Evolutionary conservation across 2,113 vertebrate genomes (phyloP).

Genomic region (Dryoscopus gambensis): DNA sequence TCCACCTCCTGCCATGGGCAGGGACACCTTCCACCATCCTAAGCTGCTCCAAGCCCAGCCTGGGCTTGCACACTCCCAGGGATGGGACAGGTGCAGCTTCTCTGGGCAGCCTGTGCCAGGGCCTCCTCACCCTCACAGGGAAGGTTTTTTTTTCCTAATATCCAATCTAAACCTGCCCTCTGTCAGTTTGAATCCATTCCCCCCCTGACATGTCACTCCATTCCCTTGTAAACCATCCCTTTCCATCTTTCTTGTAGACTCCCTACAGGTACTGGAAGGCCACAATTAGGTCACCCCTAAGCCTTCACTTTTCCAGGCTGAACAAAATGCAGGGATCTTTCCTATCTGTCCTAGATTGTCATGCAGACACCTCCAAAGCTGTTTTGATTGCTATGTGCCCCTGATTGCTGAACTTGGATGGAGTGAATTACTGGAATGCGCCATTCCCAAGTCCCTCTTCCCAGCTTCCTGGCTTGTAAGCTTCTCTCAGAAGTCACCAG

Average conservation of each 20-base stretch:
- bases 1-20: not conserved
- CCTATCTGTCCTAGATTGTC: not conserved
- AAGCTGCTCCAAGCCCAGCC: not conserved
- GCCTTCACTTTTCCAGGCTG: not conserved
- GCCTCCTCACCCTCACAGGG: not conserved
- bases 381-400: not conserved
- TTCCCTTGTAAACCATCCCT: not conserved
- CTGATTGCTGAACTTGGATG: accelerated
- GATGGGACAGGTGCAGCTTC: not conserved
- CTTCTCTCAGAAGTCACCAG: not conserved
- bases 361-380: not conserved
- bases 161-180: too few relatives aligned
- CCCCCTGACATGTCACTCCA: not conserved
- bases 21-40: not conserved
- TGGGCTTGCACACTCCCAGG: not conserved
- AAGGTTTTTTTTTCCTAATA: not conserved
- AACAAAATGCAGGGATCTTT: not conserved
- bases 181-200: not conserved
- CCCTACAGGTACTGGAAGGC: not conserved
- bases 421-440: not conserved
- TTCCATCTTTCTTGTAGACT: not conserved
- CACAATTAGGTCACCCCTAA: not conserved
- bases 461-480: not conserved
- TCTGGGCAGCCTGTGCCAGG: not conserved
- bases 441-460: not conserved